phyloP scores from a whole-genome alignment of 2,888 invertebrate genomes.

The Trichogramma dendrolimi region DNA sequence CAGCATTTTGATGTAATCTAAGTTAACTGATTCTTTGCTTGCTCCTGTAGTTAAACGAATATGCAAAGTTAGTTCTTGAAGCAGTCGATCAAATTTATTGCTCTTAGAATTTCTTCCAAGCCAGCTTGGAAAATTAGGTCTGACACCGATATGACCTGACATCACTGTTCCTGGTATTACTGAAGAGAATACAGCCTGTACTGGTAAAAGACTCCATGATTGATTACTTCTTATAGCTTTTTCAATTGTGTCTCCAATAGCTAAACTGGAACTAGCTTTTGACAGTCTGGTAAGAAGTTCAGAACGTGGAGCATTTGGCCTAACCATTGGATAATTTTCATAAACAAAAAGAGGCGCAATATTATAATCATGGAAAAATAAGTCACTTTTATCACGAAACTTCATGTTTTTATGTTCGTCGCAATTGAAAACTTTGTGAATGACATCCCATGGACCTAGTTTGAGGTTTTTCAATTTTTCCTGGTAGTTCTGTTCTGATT shows the following conservation, averaged over 20 bases:
- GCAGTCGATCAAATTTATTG: slow-evolving; percentile 65
- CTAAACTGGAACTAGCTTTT: slow-evolving; percentile 80
- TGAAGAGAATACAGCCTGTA: slow-evolving; percentile 83
- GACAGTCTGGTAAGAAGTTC: slow-evolving; percentile 68
- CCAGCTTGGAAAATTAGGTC: slow-evolving; percentile 92
- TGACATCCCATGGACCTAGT: slow-evolving; percentile 91
- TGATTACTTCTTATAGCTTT: slow-evolving; percentile 73
- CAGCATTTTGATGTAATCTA: slow-evolving; percentile 83
- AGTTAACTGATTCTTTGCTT: slow-evolving; percentile 74
- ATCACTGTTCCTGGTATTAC: slow-evolving; percentile 85
- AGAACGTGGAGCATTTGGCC: slow-evolving; percentile 65
- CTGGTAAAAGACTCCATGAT: slow-evolving; percentile 84
- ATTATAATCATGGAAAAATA: slow-evolving; percentile 97
- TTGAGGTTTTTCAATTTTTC: slow-evolving; percentile 69
- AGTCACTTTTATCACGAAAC: slow-evolving; percentile 76
- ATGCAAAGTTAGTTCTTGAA: slow-evolving; percentile 47
- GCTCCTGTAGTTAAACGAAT: slow-evolving; percentile 43
- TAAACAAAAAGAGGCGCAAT: slow-evolving; percentile 95
- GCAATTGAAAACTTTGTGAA: slow-evolving; percentile 79
- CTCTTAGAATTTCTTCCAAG: slow-evolving; percentile 89
- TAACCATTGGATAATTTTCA: slow-evolving; percentile 86
- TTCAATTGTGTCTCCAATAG: slow-evolving; percentile 81
- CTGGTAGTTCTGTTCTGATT: slow-evolving; percentile 39
- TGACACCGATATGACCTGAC: slow-evolving; percentile 72
- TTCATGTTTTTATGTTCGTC: slow-evolving; percentile 75